Evolutionary conservation across 2,888 invertebrate species (phyloP).

Genomic region (Hirtodrosophila confusa): DNA sequence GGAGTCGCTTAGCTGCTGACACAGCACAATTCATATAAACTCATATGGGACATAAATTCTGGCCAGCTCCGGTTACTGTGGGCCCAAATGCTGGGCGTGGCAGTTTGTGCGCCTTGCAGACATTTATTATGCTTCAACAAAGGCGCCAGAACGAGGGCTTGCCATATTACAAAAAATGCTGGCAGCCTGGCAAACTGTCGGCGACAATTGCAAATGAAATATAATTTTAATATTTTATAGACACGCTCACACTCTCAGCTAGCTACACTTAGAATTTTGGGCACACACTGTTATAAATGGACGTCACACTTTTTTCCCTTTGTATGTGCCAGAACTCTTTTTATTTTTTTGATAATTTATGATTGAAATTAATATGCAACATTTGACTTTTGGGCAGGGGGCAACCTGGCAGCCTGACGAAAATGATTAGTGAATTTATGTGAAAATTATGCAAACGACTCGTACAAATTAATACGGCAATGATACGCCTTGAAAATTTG

Average conservation of each 20-base stretch:
- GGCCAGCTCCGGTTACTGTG: conserved; percentile 37
- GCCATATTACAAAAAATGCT: conserved; percentile 20
- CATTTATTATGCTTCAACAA: conserved; percentile 71
- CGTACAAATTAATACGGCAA: conserved; percentile 56
- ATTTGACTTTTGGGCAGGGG: conserved; percentile 56
- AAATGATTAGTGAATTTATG: conserved; percentile 75
- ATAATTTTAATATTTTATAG: conserved; percentile 78
- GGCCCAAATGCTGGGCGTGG: conserved; percentile 51
- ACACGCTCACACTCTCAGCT: conserved; percentile 41
- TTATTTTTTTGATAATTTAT: conserved; percentile 63
- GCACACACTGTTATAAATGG: conserved; percentile 45
- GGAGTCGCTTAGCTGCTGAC: conserved; percentile 68
- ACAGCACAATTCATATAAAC: conserved; percentile 57
- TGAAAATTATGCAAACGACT: conserved; percentile 68
- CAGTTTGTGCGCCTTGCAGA: conserved; percentile 51
- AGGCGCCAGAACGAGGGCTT: conserved; percentile 21
- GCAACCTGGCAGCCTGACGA: conserved; percentile 43
- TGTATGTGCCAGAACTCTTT: conserved; percentile 34
- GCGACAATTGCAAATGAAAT: conserved; percentile 78
- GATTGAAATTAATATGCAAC: conserved; percentile 71
- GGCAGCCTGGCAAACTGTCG: conserved; percentile 52
- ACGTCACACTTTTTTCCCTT: conserved; percentile 37
- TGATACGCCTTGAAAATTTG: conserved; percentile 59
- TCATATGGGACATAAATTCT: conserved; percentile 64
- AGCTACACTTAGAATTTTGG: conserved; percentile 36